Base-by-base conservation (phyloP, 2,888 invertebrate genomes). In the Branchellion lobata region DNA sequence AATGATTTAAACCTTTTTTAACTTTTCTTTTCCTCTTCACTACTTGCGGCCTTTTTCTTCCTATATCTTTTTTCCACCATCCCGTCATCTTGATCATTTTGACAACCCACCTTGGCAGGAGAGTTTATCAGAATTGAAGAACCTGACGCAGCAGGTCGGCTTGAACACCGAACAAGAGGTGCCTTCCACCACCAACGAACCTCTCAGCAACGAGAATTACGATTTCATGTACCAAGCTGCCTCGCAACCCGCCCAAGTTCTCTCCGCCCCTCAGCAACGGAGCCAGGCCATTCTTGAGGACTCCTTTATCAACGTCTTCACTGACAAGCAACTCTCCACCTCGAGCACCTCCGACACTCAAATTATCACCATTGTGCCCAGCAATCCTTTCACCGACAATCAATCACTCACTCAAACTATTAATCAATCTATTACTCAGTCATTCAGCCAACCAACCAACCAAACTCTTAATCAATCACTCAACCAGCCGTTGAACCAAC, bases 121-220 rank as follows among this genome's bases (percentile, higher is more conserved):
- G 72, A 80, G 80, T 40, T 71, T 80, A 24, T 80, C 73, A 11
- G 80, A 80, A 34, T 29, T 80, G 73, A 71, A 80, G 33, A 65
- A 78, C 36, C 68, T 80, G 27, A 68, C 71, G 0, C 34, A 53
- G 21, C 77, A 80, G 71, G 73, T 80, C 27, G 79, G 79, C 0
- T 76, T 76, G n/a, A 29, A 57, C 8, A 57, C 31, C 1, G 61
- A 57, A n/a, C 57, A n/a, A 11, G 33, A 57, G 57, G 57, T 31
- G 27, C 36, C 74, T 11, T 47, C 74, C 21, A 36, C 29, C 21
- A 36, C 47, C 0, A 29, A 51, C 36, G 47, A 24, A 29, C 36
- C 47, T 14, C 8, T 14, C 47, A 47, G 18, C 47, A 18, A 47
- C 47, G 47, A 47, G 47, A 18, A 47, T 18, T 47, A 47, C 47